Evolutionary conservation across 2,113 vertebrate species (phyloP).

Genomic region (Amphiprion percula): DNA sequence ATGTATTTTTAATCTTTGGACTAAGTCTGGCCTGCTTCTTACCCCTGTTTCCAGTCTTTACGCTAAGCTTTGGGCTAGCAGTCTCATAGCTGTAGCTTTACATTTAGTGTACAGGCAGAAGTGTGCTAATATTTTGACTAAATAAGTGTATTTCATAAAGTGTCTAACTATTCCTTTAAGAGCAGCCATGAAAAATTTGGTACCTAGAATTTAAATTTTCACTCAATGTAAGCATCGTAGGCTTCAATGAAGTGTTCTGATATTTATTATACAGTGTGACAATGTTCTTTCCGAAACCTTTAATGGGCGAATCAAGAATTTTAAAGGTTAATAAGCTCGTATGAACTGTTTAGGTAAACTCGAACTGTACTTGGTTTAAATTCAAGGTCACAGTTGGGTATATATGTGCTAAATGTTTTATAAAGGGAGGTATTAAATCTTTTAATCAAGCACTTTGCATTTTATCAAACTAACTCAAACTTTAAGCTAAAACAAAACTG

Average conservation of each 20-base stretch:
- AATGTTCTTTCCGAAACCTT: not conserved
- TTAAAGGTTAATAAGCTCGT: not conserved
- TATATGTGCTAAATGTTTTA: constrained; percentile 31
- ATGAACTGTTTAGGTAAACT: not conserved
- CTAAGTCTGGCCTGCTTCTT: not conserved
- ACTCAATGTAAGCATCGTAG: not conserved
- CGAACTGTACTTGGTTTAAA: not conserved
- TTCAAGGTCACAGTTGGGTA: constrained; percentile 26
- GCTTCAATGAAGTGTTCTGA: not conserved
- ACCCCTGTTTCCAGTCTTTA: not conserved
- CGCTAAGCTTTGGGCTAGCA: not conserved
- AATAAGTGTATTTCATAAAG: not conserved
- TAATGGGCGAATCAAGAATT: not conserved
- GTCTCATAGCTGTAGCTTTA: not conserved
- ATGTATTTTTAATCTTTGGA: not conserved
- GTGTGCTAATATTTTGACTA: not conserved
- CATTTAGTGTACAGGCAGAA: not conserved
- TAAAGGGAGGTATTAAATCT: not conserved
- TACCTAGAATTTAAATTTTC: not conserved
- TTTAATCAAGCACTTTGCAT: constrained; percentile 13
- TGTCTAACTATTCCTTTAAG: not conserved
- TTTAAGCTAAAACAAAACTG: constrained; percentile 19
- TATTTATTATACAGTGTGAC: not conserved
- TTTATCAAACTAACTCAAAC: constrained; percentile 1
- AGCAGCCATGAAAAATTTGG: not conserved